Base-by-base conservation (phyloP, 1,140 invertebrate species). In the Gyrodactylus salaris region DNA sequence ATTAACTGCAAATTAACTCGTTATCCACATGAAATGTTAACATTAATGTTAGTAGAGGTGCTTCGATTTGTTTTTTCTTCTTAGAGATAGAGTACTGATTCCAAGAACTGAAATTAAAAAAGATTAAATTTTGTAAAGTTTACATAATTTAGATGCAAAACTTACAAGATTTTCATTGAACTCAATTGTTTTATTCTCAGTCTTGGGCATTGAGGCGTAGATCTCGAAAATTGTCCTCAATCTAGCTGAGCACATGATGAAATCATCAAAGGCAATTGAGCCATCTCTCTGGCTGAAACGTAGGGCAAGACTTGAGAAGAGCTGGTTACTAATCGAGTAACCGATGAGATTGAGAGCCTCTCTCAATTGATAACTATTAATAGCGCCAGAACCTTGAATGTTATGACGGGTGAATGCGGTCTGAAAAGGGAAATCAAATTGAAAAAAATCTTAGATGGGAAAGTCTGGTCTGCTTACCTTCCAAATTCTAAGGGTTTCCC, bases 341-440 rank as follows among this genome's bases (percentile, higher is more conserved):
- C 80, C 80, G 76, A 79, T 77, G 72, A 75, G 73, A 77, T 87
- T 86, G 1, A 95, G 83, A 1, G 90, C 89, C 77, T 87, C 84
- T 26, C 90, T 84, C 22, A 95, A 82, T 79, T 91, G 87, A 78
- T 89, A 89, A 0, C 88, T 86, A 73, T 85, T 89, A 68, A 95
- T 83, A 23, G 84, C 85, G 69, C 88, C 88, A 23, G 86, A 86
- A 23, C 85, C 85, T 77, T 92, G 87, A 73, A 83, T 84, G 78
- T 93, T 90, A 78, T 89, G 89, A 25, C 88, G 79, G 76, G 87
- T 87, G 81, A 92, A 95, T 1, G 89, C 87, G 71, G 85, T 85
- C 88, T 54, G n/a, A n/a, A n/a, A 54, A 54, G n/a, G n/a, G 34
- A 54, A 54, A 54, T 54, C 89, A 79, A 20, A 77, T 75, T 24